Evolutionary conservation across 1,140 invertebrate genomes (phyloP).

Genomic region (Musca vetustissima): DNA sequence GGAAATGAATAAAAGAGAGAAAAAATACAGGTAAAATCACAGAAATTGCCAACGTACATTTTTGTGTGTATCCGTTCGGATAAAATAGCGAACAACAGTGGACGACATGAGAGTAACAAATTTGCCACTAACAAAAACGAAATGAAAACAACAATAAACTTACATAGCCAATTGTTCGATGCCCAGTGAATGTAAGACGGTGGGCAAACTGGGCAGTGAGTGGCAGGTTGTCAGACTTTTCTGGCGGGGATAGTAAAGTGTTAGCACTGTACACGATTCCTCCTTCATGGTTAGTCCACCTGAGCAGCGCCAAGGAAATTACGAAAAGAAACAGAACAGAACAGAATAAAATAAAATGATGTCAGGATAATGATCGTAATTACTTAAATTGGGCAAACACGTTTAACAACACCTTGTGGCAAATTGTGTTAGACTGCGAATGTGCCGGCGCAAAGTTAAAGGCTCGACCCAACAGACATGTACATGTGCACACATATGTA

Average conservation of each 20-base stretch:
- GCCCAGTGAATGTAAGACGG: constrained; percentile 65
- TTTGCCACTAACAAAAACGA: neutral
- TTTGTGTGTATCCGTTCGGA: neutral
- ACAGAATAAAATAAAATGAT: constrained; percentile 10
- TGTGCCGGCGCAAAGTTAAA: neutral
- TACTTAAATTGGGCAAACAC: constrained; percentile 24
- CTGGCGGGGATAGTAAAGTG: constrained; percentile 68
- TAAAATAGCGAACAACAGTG: neutral
- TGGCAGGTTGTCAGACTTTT: constrained; percentile 64
- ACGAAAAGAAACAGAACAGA: neutral
- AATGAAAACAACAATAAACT: constrained; percentile 46
- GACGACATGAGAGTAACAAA: too few species aligned
- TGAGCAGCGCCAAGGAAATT: neutral
- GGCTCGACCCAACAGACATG: neutral
- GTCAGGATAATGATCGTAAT: constrained; percentile 25
- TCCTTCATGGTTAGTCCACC: constrained; percentile 64
- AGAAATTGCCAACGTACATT: neutral
- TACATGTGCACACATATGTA: neutral
- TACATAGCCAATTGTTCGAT: constrained; percentile 65
- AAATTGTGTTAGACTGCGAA: constrained; percentile 20
- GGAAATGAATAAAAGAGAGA: neutral
- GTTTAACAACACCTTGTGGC: constrained; percentile 23
- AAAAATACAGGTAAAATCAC: neutral
- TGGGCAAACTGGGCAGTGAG: constrained; percentile 65
- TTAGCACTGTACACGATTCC: constrained; percentile 69